Conservation (phyloP, 1,140 invertebrate species). For the Sitophilus oryzae region DNA sequence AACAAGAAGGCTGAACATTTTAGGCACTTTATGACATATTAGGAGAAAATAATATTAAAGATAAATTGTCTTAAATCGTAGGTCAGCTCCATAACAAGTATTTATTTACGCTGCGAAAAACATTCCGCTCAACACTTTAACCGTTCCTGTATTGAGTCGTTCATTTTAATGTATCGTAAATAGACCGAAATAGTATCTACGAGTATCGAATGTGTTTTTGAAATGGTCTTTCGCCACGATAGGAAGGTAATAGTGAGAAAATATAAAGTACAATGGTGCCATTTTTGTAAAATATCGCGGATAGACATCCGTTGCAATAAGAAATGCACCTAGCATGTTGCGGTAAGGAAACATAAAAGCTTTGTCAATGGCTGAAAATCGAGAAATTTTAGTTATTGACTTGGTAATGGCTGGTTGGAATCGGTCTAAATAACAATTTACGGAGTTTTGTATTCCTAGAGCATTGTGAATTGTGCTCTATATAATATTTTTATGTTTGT, state of each 20-base stretch:
- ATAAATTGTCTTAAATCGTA: too few species aligned
- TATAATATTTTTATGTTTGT: too few species aligned
- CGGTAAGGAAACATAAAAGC: background rate
- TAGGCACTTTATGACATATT: too few species aligned
- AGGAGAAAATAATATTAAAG: too few species aligned
- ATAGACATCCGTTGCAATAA: conserved; percentile 3
- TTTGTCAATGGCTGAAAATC: background rate
- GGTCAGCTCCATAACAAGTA: too few species aligned
- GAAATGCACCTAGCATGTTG: background rate
- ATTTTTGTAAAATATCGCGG: conserved; percentile 17
- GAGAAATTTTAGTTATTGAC: background rate
- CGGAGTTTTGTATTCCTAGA: background rate
- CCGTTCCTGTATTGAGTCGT: background rate
- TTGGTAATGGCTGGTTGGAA: background rate
- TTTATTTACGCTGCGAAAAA: too few species aligned
- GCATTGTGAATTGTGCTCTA: too few species aligned
- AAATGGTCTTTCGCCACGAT: conserved; percentile 15
- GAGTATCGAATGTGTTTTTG: conserved; percentile 9
- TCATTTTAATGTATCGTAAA: conserved; percentile 12
- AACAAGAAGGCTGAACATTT: too few species aligned
- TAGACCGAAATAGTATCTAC: conserved; percentile 15
- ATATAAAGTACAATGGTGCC: conserved; percentile 13
- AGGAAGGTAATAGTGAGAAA: conserved; percentile 18
- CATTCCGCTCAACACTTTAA: background rate
- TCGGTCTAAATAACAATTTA: background rate